A percentile compares a stretch with the other conserved stretches of the same genome.
Conservation (phyloP, 2,797 vertebrate genomes). For the Odontamblyopus lacepedii region DNA sequence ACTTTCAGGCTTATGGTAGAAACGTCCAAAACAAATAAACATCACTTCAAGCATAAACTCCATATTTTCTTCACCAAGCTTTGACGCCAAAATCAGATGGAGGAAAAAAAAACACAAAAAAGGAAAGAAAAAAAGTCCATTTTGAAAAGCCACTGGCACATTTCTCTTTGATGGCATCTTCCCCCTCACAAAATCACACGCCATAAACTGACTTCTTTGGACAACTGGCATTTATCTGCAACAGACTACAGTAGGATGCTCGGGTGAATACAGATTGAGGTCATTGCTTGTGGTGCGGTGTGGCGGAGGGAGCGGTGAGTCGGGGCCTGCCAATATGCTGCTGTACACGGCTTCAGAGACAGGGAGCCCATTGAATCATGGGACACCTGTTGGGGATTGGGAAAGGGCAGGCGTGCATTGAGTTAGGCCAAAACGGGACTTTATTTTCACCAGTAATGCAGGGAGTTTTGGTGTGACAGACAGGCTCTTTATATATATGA, state of each 20-base stretch:
- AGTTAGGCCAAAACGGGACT: conserved; percentile 26
- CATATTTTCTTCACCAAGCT: conserved; percentile 5
- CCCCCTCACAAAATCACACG: conserved; percentile 8
- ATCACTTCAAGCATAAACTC: background rate
- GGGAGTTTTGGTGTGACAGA: conserved; percentile 19
- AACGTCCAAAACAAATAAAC: conserved; percentile 7
- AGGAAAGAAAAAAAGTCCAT: conserved; percentile 15
- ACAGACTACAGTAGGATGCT: conserved; percentile 22
- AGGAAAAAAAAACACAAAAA: background rate
- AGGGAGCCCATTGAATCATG: conserved; percentile 33
- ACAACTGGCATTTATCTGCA: conserved; percentile 31
- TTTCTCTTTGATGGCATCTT: conserved; percentile 1
- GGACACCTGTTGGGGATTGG: conserved; percentile 41
- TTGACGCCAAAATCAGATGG: background rate
- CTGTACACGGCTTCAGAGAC: conserved; percentile 23
- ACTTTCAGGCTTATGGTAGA: background rate
- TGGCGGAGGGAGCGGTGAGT: conserved; percentile 24
- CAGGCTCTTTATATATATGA: background rate
- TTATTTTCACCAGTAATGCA: conserved; percentile 27
- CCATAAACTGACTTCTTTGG: conserved; percentile 14
- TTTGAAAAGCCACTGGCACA: background rate
- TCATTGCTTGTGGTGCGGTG: conserved; percentile 21
- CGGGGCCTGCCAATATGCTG: conserved; percentile 23
- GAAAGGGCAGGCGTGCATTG: conserved; percentile 33
- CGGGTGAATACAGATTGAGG: conserved; percentile 29